Conservation (phyloP, 2,888 invertebrate species). For the Tenthredo amoena region DNA sequence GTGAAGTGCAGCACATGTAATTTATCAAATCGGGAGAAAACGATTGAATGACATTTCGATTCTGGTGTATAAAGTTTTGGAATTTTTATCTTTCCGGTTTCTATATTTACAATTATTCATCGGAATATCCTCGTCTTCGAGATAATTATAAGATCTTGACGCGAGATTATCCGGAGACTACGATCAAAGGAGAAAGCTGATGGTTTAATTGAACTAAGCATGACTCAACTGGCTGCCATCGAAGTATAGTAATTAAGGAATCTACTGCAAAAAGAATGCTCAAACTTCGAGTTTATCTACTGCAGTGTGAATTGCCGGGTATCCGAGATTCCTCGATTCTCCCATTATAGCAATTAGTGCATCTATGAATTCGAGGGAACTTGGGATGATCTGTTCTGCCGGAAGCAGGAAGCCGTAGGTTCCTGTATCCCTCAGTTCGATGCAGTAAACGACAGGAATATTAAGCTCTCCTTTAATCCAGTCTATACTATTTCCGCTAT, state of each 20-base stretch:
- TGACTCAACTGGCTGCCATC: background rate
- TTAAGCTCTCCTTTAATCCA: conserved; percentile 82
- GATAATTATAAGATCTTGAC: background rate
- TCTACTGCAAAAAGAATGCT: background rate
- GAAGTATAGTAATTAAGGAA: conserved; percentile 13
- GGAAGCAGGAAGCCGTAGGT: conserved; percentile 82
- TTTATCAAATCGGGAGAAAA: background rate
- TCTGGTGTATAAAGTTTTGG: background rate
- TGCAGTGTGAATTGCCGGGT: conserved; percentile 36
- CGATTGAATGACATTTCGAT: background rate
- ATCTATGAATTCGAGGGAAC: conserved; percentile 78
- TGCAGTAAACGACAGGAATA: conserved; percentile 82
- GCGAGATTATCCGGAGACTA: background rate
- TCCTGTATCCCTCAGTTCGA: conserved; percentile 83
- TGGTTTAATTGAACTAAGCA: conserved; percentile 1
- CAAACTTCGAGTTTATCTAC: background rate
- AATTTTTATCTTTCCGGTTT: background rate
- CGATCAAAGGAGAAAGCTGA: conserved; percentile 2
- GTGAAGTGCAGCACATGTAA: background rate
- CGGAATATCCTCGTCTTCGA: background rate
- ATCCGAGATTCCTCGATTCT: conserved; percentile 45
- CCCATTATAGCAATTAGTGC: conserved; percentile 68
- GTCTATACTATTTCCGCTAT: conserved; percentile 82
- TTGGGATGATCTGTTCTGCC: conserved; percentile 79
- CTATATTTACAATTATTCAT: background rate